phyloP scores from a whole-genome alignment of 1,140 invertebrate species.

The Zaprionus davidi region DNA sequence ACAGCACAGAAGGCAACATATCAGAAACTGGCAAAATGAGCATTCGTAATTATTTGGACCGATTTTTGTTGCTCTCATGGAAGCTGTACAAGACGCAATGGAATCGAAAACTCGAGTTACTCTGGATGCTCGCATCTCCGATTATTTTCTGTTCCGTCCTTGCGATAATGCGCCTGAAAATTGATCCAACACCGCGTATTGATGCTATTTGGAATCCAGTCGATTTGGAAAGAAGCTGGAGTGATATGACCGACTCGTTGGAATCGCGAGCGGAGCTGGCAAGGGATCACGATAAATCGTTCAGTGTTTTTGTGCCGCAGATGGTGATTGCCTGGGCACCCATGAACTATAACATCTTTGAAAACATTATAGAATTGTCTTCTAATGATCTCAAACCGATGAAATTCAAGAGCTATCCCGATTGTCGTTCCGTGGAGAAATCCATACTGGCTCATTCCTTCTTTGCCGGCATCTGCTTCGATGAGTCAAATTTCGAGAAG shows the following conservation, averaged over 20 bases:
- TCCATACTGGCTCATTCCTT: slow-evolving; percentile 6
- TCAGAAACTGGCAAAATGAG: slow-evolving; percentile 37
- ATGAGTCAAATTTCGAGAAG: background rate
- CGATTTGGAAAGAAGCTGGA: slow-evolving; percentile 43
- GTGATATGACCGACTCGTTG: slow-evolving; percentile 28
- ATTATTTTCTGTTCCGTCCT: slow-evolving; percentile 26
- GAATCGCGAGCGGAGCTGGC: background rate
- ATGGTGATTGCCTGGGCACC: slow-evolving; percentile 61
- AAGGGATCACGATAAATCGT: slow-evolving; percentile 4
- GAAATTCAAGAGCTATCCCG: background rate
- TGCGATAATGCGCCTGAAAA: slow-evolving; percentile 22
- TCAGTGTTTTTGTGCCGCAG: slow-evolving; percentile 45
- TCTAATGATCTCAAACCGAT: slow-evolving; percentile 1
- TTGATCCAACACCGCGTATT: background rate
- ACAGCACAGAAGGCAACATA: background rate
- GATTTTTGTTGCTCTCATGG: slow-evolving; percentile 55
- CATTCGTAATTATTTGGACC: slow-evolving; percentile 37
- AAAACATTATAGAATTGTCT: slow-evolving; percentile 1
- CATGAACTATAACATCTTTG: slow-evolving; percentile 1
- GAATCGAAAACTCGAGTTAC: slow-evolving; percentile 36
- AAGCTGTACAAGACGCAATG: slow-evolving; percentile 51
- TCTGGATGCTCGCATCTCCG: slow-evolving; percentile 37
- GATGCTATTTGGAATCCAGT: slow-evolving; percentile 40
- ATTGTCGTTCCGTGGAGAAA: slow-evolving; percentile 11
- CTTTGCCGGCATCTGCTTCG: slow-evolving; percentile 62